Evolutionary conservation across 2,888 invertebrate genomes (phyloP), one percentile per base, ranked within the genome.

Genomic region (Neoascia interrupta): DNA sequence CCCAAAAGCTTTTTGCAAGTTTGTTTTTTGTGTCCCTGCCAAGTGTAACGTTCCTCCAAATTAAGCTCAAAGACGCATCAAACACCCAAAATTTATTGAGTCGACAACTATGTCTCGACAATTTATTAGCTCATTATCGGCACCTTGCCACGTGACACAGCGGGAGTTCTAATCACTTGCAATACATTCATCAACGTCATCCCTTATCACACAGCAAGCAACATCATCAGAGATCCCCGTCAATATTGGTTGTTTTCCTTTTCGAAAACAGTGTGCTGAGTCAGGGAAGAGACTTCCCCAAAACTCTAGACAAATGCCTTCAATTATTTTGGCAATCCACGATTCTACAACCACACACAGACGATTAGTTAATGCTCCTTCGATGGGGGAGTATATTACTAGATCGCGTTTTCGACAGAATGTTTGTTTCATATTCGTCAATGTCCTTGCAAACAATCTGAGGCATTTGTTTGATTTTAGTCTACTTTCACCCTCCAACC

Each of bases 341-440:
- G 54, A 68, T 68, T 63, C 28, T 64, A 21, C 49, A 3, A 2
- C 13, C 41, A 51, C 47, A 58, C 69, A 61, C 60, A 51, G 45
- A 43, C 60, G 58, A 76, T 76, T 75, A 75, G 75, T 75, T 69
- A 58, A 69, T 66, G 54, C 16, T 63, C 39, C 13, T 49, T 26
- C 26, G 16, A 41, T 39, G 6, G 36, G 8, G 47, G 31, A 61
- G 36, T 70, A 45, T 72, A 68, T 73, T 79, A 43, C 64, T 58
- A 64, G 45, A 76, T 72, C 39, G 64, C 64, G 31, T 76, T 72
- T 76, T n/a, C 45, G 60, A 60, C 45, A 60, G n/a, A 75, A 73
- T 79, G 53, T 73, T 61, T 72, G 60, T 61, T 68, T 73, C 79
- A 79, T 79, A 79, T 79, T 73, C 73, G 73, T 79, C 72, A 79